Conservation (phyloP, 1,140 invertebrate genomes). For the Trypoxylus dichotomus region DNA sequence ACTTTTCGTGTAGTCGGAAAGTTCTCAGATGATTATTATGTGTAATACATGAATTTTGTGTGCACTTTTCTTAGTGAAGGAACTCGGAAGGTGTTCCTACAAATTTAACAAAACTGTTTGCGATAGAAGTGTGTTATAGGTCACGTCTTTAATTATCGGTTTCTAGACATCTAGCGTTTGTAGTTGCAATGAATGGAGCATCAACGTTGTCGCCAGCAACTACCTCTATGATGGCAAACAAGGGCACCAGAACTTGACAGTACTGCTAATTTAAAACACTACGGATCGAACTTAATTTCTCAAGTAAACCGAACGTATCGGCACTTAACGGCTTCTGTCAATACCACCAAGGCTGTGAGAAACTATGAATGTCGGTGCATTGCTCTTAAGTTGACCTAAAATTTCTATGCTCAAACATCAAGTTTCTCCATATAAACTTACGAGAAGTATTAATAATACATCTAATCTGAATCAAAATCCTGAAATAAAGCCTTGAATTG, state of each 20-base stretch:
- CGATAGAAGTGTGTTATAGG: not conserved
- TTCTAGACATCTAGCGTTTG: not conserved
- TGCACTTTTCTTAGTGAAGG: too few relatives aligned
- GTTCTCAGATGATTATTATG: too few relatives aligned
- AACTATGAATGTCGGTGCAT: not conserved
- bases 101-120: not conserved
- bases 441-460: not conserved
- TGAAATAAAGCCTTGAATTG: not conserved
- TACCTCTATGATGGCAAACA: not conserved
- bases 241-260: not conserved
- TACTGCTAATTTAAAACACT: conserved; percentile 21
- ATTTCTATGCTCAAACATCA: not conserved
- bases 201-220: not conserved
- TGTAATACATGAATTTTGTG: too few relatives aligned
- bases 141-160: not conserved
- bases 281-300: not conserved
- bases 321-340: conserved; percentile 21
- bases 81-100: too few relatives aligned
- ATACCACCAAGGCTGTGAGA: conserved; percentile 25
- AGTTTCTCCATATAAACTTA: not conserved
- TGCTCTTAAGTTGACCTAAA: conserved; percentile 21
- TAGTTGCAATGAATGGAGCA: not conserved
- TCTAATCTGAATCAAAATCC: not conserved
- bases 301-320: conserved; percentile 16
- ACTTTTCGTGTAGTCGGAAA: too few relatives aligned